Evolutionary conservation across 2,113 vertebrate species (phyloP).

Genomic region (Stomatorhinus ivindoensis): DNA sequence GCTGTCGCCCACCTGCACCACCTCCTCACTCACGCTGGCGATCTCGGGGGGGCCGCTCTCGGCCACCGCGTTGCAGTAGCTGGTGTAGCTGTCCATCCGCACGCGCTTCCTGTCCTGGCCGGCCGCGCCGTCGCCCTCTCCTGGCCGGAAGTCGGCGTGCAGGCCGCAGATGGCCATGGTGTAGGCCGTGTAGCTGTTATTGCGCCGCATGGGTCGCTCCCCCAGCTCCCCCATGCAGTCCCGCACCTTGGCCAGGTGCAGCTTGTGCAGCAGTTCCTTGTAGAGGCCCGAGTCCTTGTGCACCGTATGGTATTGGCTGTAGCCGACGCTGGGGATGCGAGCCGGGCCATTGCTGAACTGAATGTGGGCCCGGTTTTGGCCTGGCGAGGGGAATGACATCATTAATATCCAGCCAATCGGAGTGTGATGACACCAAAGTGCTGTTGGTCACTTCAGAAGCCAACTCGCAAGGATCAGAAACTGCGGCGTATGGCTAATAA

Average conservation of each 20-base stretch:
- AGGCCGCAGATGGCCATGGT: constrained; percentile 98
- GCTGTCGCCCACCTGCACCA: constrained; percentile 46
- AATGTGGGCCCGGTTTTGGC: constrained; percentile 59
- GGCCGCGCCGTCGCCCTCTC: constrained; percentile 57
- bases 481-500: not conserved
- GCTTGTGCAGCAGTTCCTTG: constrained; percentile 92
- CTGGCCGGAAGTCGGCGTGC: constrained; percentile 72
- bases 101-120: constrained; percentile 70
- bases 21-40: constrained; percentile 46
- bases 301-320: constrained; percentile 91
- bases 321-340: constrained; percentile 71
- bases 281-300: constrained; percentile 96
- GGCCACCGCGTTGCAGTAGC: constrained; percentile 92
- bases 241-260: constrained; percentile 89
- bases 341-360: constrained; percentile 77
- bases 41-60: constrained; percentile 60
- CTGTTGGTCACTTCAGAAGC: not conserved
- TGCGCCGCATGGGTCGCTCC: constrained; percentile 81
- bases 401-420: not conserved
- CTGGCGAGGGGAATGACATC: constrained; percentile 10
- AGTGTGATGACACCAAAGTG: not conserved
- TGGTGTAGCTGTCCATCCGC: constrained; percentile 97
- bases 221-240: constrained; percentile 91
- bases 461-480: not conserved
- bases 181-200: constrained; percentile 97